Base-by-base conservation (phyloP, 2,888 invertebrate species). In the Orchestes rusci region DNA sequence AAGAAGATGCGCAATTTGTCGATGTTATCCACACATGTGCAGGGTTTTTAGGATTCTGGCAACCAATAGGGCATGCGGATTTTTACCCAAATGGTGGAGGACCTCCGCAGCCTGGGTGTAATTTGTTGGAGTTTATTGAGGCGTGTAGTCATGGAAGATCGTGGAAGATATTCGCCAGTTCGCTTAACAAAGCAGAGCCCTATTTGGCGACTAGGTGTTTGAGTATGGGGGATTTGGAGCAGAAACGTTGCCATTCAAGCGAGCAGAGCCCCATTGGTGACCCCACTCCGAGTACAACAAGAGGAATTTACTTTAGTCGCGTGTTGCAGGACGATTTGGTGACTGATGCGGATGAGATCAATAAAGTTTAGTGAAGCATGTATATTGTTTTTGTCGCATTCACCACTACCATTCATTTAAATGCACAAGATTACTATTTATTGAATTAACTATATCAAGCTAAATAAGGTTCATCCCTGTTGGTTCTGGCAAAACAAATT, bases 31-130 rank as follows among this genome's bases (percentile, higher is more conserved):
- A 84, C 56, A 82, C 84, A 1, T 83, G 83, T 57, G 80, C 81
- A 0, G 73, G 82, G 49, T 44, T 31, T 39, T 29, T 51, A 12
- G 50, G 50, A 4, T 51, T 39, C 15, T 42, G 45, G 37, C 10
- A 30, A 4, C 50, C 50, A 1, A 20, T 51, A 10, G 84, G 84
- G 0, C 80, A 83, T 58, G 74, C 78, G 0, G 84, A 84, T 57
- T 84, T 83, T 59, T 84, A 81, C 56, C 71, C 82, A 61, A 84
- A 84, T 56, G 84, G 84, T 0, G 84, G 84, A 0, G 84, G 84
- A 15, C 53, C 54, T 4, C 36, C 60, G 5, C 64, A 64, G 34
- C 64, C 64, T 3, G 56, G 56, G 42, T 64, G 64, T 44, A 45
- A 10, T 20, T 8, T 40, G 3, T 31, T 42, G 13, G 42, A 61